These are phyloP conservation scores for Metellina segmentata DNA, from an alignment of 2,888 invertebrate genomes.

Conservation along the genomic window DNA sequence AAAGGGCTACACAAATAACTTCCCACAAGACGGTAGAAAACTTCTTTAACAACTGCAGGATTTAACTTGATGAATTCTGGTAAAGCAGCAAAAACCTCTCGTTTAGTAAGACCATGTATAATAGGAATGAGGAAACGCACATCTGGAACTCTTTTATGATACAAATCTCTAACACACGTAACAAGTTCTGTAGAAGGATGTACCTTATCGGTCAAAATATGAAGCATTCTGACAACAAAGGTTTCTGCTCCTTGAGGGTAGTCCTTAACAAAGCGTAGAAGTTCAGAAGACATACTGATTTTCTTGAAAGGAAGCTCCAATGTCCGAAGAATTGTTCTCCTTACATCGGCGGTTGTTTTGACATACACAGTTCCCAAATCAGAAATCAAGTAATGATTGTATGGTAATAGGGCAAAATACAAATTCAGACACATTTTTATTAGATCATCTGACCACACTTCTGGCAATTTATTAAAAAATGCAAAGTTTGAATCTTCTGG, in stretches of 20 bases:
- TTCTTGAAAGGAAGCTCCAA: conserved; percentile 87
- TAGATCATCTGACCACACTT: conserved; percentile 91
- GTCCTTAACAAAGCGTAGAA: conserved; percentile 91
- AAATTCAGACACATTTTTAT: conserved; percentile 92
- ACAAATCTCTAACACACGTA: conserved; percentile 92
- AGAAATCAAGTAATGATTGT: conserved; percentile 89
- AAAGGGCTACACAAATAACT: conserved; percentile 86
- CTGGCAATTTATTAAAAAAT: conserved; percentile 42
- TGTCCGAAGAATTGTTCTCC: conserved; percentile 91
- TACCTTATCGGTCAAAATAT: conserved; percentile 95
- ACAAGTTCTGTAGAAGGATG: conserved; percentile 92
- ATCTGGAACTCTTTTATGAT: conserved; percentile 95
- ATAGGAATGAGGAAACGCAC: conserved; percentile 98
- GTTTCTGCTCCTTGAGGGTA: conserved; percentile 98
- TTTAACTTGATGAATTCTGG: conserved; percentile 97
- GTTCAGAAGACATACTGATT: conserved; percentile 90
- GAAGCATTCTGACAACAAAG: conserved; percentile 95
- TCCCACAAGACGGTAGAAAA: conserved; percentile 92
- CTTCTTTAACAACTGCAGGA: conserved; percentile 94
- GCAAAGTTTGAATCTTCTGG: conserved; percentile 86
- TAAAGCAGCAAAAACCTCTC: conserved; percentile 93
- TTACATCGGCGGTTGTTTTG: conserved; percentile 91
- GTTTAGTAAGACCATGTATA: conserved; percentile 92
- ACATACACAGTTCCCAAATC: conserved; percentile 93
- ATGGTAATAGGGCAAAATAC: conserved; percentile 90